phyloP scores from a whole-genome alignment of 2,888 invertebrate genomes.

The Diarsia dahlii region DNA sequence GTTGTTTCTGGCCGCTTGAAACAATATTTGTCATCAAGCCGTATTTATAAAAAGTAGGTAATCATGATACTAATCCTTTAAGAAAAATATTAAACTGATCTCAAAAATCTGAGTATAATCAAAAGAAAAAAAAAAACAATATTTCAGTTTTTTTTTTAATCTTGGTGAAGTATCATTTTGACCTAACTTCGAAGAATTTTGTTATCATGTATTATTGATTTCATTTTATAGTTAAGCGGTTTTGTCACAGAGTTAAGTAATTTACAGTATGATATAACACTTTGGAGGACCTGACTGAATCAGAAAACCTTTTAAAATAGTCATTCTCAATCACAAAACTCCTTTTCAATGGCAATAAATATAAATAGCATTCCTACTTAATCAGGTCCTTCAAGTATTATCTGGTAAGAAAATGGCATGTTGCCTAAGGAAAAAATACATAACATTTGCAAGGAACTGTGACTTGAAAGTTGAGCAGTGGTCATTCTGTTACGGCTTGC shows the following conservation, averaged over 20 bases:
- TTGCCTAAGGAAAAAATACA: conserved; percentile 50
- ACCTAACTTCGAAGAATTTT: conserved; percentile 57
- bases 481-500: conserved; percentile 85
- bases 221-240: conserved; percentile 66
- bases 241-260: conserved; percentile 68
- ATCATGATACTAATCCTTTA: conserved; percentile 70
- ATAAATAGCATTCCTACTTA: conserved; percentile 27
- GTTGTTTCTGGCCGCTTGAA: conserved; percentile 86
- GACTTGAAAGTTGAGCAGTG: conserved; percentile 82
- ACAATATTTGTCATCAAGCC: conserved; percentile 83
- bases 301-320: conserved; percentile 14
- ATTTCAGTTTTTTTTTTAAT: conserved; percentile 63
- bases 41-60: conserved; percentile 71
- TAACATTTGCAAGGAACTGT: conserved; percentile 75
- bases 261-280: conserved; percentile 48
- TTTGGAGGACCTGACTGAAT: conserved; percentile 38
- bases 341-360: conserved; percentile 42
- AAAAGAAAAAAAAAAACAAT: conserved; percentile 64
- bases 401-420: conserved; percentile 57
- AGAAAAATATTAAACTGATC: conserved; percentile 50
- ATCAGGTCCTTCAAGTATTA: conserved; percentile 65
- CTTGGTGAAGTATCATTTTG: conserved; percentile 64
- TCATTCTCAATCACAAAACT: conserved; percentile 17
- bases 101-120: conserved; percentile 63
- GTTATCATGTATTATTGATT: conserved; percentile 53